A percentile compares a stretch with the other conserved stretches of the same genome.
Conservation (phyloP, 2,113 vertebrate genomes). For the Mastomys natalensis region DNA sequence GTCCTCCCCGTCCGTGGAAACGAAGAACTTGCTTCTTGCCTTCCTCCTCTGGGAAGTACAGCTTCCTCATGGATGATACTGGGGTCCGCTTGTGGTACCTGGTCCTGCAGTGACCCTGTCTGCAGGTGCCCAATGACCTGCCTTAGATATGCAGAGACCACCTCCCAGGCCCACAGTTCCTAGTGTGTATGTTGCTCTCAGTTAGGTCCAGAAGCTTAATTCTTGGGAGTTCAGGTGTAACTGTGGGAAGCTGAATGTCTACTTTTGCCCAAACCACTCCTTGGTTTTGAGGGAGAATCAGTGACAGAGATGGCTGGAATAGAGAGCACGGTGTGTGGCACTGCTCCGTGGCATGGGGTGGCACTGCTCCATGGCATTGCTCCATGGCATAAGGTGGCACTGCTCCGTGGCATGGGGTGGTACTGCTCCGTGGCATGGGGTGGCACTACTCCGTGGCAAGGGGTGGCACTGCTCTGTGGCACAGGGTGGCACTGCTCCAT, state of each 20-base stretch:
- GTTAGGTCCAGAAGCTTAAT: background rate
- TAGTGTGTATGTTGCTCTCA: background rate
- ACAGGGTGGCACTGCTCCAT: fast-evolving
- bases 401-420: too few relatives aligned
- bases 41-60: fast-evolving
- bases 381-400: background rate
- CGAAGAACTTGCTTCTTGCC: background rate
- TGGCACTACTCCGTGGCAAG: background rate
- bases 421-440: background rate
- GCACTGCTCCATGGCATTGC: background rate
- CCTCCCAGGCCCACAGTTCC: background rate
- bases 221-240: background rate
- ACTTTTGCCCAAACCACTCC: background rate
- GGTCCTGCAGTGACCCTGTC: background rate
- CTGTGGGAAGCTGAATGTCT: fast-evolving
- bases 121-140: too few relatives aligned
- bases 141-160: background rate
- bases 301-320: too few relatives aligned
- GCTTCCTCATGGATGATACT: fast-evolving
- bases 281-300: background rate
- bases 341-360: background rate
- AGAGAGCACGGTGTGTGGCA: too few relatives aligned
- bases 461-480: background rate
- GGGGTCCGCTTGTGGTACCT: fast-evolving
- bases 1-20: background rate